These are phyloP conservation scores for Euwallacea fornicatus DNA, from an alignment of 1,140 invertebrate species.

Conservation along the genomic window DNA sequence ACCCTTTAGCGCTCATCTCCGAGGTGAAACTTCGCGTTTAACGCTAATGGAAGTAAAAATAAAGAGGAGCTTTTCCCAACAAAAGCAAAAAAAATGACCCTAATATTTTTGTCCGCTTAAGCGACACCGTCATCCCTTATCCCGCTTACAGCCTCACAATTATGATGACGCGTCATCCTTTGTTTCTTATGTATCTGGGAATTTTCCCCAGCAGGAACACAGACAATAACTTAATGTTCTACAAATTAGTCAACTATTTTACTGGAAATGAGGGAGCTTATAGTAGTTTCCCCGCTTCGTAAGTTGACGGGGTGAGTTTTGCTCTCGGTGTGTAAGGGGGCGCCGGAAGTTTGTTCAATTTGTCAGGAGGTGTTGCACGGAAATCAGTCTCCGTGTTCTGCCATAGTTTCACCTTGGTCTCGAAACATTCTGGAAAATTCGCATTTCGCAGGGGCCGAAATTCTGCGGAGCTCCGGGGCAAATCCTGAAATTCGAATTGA, in stretches of 20 bases:
- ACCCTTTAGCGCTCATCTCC: background rate
- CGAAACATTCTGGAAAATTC: no score
- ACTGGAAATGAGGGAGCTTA: background rate
- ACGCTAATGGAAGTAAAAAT: constrained; percentile 10
- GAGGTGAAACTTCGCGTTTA: constrained; percentile 1
- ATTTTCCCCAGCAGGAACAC: constrained; percentile 1
- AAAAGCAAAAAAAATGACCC: constrained; percentile 17
- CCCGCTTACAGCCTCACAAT: constrained; percentile 8
- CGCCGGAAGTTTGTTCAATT: no score
- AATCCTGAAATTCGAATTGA: no score
- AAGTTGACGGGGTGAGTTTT: no score
- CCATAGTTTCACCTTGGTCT: no score
- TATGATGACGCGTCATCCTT: background rate
- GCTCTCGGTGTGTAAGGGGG: no score
- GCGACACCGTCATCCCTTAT: constrained; percentile 13
- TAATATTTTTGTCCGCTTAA: constrained; percentile 17
- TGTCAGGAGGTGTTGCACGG: no score
- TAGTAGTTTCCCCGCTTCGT: background rate
- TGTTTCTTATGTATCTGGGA: background rate
- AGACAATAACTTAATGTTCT: constrained; percentile 5
- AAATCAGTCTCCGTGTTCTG: no score
- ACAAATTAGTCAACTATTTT: constrained; percentile 4
- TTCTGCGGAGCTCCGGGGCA: no score
- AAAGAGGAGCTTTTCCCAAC: constrained; percentile 3
- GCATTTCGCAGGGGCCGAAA: no score